Evolutionary conservation across 2,888 invertebrate genomes (phyloP).

Genomic region (Drosophila peninsularis): DNA sequence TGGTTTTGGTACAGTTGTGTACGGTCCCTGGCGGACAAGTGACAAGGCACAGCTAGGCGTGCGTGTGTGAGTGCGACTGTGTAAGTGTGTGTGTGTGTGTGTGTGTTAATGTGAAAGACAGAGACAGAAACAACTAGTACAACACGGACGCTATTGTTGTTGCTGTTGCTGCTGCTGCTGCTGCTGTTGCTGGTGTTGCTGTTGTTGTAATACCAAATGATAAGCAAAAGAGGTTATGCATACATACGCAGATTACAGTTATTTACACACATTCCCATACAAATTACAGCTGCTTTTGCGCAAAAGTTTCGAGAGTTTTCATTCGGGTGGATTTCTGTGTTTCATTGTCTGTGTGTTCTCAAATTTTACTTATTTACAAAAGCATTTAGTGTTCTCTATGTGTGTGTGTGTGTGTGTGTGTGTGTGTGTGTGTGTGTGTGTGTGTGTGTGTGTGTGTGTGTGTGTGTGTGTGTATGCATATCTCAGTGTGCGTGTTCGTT

Average conservation of each 20-base stretch:
- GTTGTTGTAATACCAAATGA: conserved; percentile 16
- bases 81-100: not conserved
- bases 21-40: conserved; percentile 10
- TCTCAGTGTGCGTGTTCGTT: conserved; percentile 20
- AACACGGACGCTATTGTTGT: too few relatives aligned
- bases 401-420: conserved; percentile 6
- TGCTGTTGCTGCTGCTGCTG: conserved; percentile 16
- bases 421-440: conserved; percentile 24
- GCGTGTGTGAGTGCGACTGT: conserved; percentile 2
- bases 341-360: not conserved
- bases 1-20: conserved; percentile 17
- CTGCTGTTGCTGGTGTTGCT: conserved; percentile 20
- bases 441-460: conserved; percentile 6
- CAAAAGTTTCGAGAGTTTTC: conserved; percentile 5
- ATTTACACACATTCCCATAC: conserved; percentile 66
- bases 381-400: conserved; percentile 34
- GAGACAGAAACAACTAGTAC: conserved; percentile 3
- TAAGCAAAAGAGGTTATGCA: conserved; percentile 21
- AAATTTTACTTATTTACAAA: conserved; percentile 47
- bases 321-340: not conserved
- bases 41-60: conserved; percentile 1
- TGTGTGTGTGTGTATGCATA: conserved; percentile 19
- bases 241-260: conserved; percentile 63
- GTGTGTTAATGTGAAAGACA: not conserved
- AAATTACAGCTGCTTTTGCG: conserved; percentile 47